Evolutionary conservation across 1,140 invertebrate species (phyloP), one percentile per base, ranked within the genome.

Genomic region (Psix sp.): DNA sequence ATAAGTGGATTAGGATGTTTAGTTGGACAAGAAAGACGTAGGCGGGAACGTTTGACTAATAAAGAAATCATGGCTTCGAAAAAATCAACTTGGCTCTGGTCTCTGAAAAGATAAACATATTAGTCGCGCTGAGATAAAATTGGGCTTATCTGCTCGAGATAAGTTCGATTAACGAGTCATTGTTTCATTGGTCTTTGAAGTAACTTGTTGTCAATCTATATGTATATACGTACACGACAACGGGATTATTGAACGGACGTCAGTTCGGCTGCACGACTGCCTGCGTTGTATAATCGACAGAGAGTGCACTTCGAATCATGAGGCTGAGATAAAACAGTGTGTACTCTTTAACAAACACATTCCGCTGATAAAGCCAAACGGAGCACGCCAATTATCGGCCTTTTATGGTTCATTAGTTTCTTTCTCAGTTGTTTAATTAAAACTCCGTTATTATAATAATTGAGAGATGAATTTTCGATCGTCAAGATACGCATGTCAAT

Each of bases 221-320:
- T 51, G 63, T 42, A 33, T n/a, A n/a, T n/a, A n/a, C n/a, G n/a
- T n/a, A n/a, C n/a, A 38, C 45, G 33, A 39, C 38, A 33, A 48
- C 24, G 29, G 43, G 67, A 63, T 72, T 71, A 71, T 71, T 71
- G 67, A 57, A 57, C 59, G 45, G 13, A 71, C 51, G 67, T 71
- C 67, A 51, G 57, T 71, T 71, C 54, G 40, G 29, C 51, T 71
- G 63, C 57, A 63, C 57, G 43, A 57, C 17, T 63, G 66, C 35
- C 24, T 62, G 48, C 16, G 57, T 62, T 63, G 49, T 71, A 71
- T 57, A 63, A 63, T 71, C 57, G 46, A 52, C 67, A 51, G 42
- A 20, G 45, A 31, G 33, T 7, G 14, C 11, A 36, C 54, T 68
- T 52, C 29, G 31, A 54, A 36, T 46, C 40, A 11, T 35, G 14